These are phyloP conservation scores for Lepilemur ruficaudatus DNA, from an alignment of 2,797 vertebrate species.

Conservation along the genomic window DNA sequence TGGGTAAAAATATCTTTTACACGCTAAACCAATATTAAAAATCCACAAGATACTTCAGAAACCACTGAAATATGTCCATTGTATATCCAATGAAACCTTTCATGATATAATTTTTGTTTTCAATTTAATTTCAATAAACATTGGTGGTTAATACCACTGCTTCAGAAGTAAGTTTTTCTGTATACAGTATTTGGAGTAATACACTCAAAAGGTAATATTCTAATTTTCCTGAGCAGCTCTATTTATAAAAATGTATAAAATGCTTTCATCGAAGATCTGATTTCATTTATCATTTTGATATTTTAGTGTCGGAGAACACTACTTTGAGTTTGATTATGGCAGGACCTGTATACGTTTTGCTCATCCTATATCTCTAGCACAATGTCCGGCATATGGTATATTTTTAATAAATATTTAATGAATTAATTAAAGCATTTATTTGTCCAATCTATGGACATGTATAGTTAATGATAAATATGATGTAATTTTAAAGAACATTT, in stretches of 20 bases:
- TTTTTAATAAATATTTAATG: slow-evolving; percentile 24
- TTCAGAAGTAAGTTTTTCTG: neutral
- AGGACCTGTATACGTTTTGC: neutral
- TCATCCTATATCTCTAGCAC: neutral
- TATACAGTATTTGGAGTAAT: neutral
- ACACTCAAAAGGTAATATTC: neutral
- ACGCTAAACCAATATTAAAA: slow-evolving; percentile 76
- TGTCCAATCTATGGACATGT: neutral
- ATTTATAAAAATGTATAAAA: slow-evolving; percentile 33
- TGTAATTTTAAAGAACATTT: slow-evolving; percentile 6
- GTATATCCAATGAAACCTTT: slow-evolving; percentile 52
- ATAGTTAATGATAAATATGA: neutral
- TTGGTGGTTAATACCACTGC: neutral
- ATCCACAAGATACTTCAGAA: slow-evolving; percentile 67
- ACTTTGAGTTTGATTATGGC: neutral
- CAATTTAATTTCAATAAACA: slow-evolving; percentile 48
- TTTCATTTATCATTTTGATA: neutral
- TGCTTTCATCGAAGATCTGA: neutral
- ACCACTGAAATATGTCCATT: slow-evolving; percentile 37
- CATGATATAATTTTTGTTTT: slow-evolving; percentile 13
- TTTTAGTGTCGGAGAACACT: neutral
- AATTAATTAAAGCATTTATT: neutral
- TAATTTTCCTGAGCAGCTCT: neutral
- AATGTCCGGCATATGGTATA: neutral
- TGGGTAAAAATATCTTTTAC: slow-evolving; percentile 82